Evolutionary conservation across 92 coral and sea anemone species (phyloP).

Genomic region (Zoanthus solanderi): DNA sequence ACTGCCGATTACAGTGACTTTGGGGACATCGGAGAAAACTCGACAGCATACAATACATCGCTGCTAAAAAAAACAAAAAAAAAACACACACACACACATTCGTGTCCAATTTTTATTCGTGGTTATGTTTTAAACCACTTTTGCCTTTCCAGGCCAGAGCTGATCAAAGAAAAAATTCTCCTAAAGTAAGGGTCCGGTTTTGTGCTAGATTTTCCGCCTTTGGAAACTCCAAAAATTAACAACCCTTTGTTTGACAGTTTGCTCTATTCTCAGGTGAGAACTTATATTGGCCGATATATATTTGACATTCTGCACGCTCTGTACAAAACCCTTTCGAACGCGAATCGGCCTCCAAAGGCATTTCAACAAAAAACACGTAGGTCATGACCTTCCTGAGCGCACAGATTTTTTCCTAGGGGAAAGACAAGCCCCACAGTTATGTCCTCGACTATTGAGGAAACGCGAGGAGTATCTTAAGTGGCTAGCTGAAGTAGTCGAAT

Average conservation of each 20-base stretch:
- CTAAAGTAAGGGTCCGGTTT: not conserved
- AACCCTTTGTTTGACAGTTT: too few relatives aligned
- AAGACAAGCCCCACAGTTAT: not conserved
- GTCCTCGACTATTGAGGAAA: slow-evolving; percentile 14
- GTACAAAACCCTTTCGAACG: not conserved
- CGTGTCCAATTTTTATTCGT: not conserved
- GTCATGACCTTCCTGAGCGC: not conserved
- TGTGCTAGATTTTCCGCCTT: not conserved
- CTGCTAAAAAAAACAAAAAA: not conserved
- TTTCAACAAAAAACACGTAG: not conserved
- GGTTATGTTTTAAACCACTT: not conserved
- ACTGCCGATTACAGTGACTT: not conserved
- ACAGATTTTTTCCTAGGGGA: slow-evolving; percentile 6
- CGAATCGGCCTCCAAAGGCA: not conserved
- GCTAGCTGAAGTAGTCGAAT: slow-evolving; percentile 44
- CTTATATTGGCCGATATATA: too few relatives aligned
- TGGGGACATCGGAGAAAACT: not conserved
- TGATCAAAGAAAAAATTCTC: slow-evolving; percentile 4
- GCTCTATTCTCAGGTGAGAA: too few relatives aligned
- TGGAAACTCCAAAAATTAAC: not conserved
- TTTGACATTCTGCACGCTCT: slow-evolving; percentile 34
- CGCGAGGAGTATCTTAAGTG: slow-evolving; percentile 31
- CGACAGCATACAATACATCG: not conserved
- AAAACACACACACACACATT: not conserved
- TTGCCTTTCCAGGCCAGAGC: not conserved